These are phyloP conservation scores for Strix uralensis DNA, from an alignment of 2,113 vertebrate genomes.

Conservation along the genomic window DNA sequence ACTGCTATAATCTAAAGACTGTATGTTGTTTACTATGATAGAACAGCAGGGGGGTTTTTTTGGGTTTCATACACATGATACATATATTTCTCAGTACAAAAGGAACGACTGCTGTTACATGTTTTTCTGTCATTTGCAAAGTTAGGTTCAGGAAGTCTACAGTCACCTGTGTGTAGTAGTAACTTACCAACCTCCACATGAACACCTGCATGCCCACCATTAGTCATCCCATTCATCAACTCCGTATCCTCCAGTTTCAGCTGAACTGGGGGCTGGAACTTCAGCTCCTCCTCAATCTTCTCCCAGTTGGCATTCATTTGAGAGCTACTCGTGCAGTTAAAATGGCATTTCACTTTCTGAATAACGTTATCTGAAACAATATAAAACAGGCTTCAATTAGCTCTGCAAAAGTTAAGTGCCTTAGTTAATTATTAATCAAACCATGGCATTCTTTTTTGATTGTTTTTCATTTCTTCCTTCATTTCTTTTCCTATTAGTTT, in stretches of 20 bases:
- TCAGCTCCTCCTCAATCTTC: conserved; percentile 84
- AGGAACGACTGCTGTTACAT: not conserved
- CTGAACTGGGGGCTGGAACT: conserved; percentile 75
- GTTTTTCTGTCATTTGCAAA: rapidly evolving
- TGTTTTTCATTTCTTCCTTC: not conserved
- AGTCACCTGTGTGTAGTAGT: not conserved
- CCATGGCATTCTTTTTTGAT: rapidly evolving
- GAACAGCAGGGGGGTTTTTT: not conserved
- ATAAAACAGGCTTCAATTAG: not conserved
- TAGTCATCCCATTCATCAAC: conserved; percentile 78
- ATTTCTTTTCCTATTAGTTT: not conserved
- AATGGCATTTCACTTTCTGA: conserved; percentile 89
- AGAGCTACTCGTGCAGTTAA: conserved; percentile 74
- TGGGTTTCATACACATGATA: rapidly evolving
- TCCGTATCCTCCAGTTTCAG: conserved; percentile 82
- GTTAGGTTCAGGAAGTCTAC: not conserved
- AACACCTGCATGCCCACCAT: conserved; percentile 76
- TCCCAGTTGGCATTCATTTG: conserved; percentile 73
- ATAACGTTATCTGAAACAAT: conserved; percentile 81
- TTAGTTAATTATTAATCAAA: not conserved
- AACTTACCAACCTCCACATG: conserved; percentile 78
- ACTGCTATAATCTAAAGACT: not conserved
- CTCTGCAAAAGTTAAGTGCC: not conserved
- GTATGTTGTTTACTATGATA: rapidly evolving
- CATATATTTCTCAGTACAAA: rapidly evolving